Conservation (phyloP, 2,888 invertebrate species). For the Tenodera sinensis region DNA sequence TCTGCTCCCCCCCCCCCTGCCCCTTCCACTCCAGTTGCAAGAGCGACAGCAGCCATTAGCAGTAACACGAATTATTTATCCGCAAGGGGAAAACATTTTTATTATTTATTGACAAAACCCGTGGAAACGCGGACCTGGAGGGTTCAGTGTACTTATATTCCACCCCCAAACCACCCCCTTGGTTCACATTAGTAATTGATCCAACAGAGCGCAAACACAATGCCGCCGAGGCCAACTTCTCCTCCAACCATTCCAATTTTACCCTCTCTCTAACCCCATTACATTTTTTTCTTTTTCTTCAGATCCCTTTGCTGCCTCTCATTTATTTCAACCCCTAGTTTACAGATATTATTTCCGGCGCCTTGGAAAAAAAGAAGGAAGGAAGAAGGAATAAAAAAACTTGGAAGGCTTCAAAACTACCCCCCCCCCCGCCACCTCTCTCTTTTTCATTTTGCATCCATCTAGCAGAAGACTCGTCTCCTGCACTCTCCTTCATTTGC, state of each 20-base stretch:
- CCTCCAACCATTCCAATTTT: not conserved
- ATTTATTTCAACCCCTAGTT: slow-evolving; percentile 25
- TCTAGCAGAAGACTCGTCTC: not conserved
- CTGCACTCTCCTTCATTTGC: slow-evolving; percentile 26
- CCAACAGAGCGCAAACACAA: slow-evolving; percentile 14
- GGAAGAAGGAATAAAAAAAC: not conserved
- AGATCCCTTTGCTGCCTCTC: slow-evolving; percentile 9
- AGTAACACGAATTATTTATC: slow-evolving; percentile 8
- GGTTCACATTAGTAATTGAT: slow-evolving; percentile 17
- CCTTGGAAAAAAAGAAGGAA: slow-evolving; percentile 20
- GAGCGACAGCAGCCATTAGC: not conserved
- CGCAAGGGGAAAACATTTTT: not conserved
- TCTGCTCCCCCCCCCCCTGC: too few relatives aligned
- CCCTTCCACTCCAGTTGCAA: not conserved
- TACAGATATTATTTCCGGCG: slow-evolving; percentile 28
- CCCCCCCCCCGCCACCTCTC: too few relatives aligned
- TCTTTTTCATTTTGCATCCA: slow-evolving; percentile 22
- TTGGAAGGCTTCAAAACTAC: slow-evolving; percentile 18
- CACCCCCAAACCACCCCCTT: not conserved
- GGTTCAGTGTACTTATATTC: not conserved
- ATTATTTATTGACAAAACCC: slow-evolving; percentile 16
- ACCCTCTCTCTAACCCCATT: slow-evolving; percentile 1
- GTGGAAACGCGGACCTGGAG: slow-evolving; percentile 1
- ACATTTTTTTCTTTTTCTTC: not conserved
- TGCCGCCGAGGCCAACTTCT: not conserved